Percentiles rank a stretch among this genome's conserved stretches.
Evolutionary conservation across 2,113 vertebrate species (phyloP).

Genomic region (Polypterus bichir): DNA sequence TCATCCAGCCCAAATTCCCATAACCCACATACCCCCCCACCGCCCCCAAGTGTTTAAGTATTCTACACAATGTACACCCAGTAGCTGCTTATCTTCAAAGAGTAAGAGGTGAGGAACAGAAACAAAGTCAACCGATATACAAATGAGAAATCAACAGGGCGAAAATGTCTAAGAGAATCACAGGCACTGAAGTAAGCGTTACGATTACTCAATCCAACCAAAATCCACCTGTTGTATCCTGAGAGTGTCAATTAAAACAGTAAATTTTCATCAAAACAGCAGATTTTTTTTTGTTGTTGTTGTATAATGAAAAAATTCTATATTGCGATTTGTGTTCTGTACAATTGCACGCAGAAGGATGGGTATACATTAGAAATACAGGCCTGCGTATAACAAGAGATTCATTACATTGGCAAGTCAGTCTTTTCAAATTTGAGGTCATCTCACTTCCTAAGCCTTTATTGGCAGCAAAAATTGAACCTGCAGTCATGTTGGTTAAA

Average conservation of each 20-base stretch:
- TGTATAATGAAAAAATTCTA: slow-evolving; percentile 79
- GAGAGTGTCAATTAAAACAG: slow-evolving; percentile 85
- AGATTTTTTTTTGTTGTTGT: slow-evolving; percentile 53
- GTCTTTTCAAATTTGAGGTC: slow-evolving; percentile 54
- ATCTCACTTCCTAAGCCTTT: slow-evolving; percentile 47
- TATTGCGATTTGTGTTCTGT: slow-evolving; percentile 61
- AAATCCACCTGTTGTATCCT: slow-evolving; percentile 76
- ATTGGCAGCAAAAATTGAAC: slow-evolving; percentile 48
- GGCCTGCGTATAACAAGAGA: slow-evolving; percentile 57
- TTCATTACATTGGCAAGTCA: slow-evolving; percentile 65
- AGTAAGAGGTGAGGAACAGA: slow-evolving; percentile 31
- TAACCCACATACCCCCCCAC: background rate
- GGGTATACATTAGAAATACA: slow-evolving; percentile 58
- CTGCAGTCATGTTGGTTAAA: slow-evolving; percentile 47
- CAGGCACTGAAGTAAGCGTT: slow-evolving; percentile 11
- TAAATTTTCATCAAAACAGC: slow-evolving; percentile 70
- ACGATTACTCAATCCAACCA: slow-evolving; percentile 34
- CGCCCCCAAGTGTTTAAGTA: slow-evolving; percentile 19
- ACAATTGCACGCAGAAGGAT: slow-evolving; percentile 63
- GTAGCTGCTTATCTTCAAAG: slow-evolving; percentile 32
- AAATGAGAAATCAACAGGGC: background rate
- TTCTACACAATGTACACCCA: slow-evolving; percentile 28
- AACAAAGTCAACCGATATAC: slow-evolving; percentile 33
- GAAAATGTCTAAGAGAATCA: background rate
- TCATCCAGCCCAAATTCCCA: slow-evolving; percentile 2